Evolutionary conservation across 2,888 invertebrate species (phyloP).

Genomic region (Beris chalybata): DNA sequence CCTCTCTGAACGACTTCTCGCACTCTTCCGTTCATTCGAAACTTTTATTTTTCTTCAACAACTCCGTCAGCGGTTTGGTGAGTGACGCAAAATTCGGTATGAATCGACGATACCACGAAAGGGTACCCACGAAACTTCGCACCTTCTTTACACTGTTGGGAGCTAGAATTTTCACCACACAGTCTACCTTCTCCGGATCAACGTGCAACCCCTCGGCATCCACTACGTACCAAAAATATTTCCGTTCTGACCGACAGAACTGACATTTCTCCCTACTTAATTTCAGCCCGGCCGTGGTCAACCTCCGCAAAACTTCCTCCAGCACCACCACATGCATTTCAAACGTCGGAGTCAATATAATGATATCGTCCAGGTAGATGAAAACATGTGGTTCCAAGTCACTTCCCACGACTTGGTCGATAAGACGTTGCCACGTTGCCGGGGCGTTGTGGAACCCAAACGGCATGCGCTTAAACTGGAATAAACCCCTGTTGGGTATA

Average conservation of each 20-base stretch:
- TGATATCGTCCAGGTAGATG: slow-evolving; percentile 30
- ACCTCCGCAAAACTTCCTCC: slow-evolving; percentile 6
- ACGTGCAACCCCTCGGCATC: slow-evolving; percentile 4
- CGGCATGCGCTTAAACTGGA: slow-evolving; percentile 10
- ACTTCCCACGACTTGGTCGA: neutral
- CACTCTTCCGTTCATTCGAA: slow-evolving; percentile 6
- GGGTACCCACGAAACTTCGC: slow-evolving; percentile 16
- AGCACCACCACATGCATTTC: slow-evolving; percentile 12
- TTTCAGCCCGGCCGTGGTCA: neutral
- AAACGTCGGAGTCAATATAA: slow-evolving; percentile 12
- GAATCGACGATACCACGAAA: slow-evolving; percentile 25
- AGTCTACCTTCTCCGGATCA: slow-evolving; percentile 19
- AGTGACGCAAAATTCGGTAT: slow-evolving; percentile 8
- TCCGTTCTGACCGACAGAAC: slow-evolving; percentile 1
- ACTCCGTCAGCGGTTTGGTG: neutral
- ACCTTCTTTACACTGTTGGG: neutral
- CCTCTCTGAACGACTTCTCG: neutral
- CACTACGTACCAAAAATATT: slow-evolving; percentile 26
- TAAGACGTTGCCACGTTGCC: slow-evolving; percentile 4
- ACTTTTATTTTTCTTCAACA: slow-evolving; percentile 4
- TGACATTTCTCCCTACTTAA: slow-evolving; percentile 16
- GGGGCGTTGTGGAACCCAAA: slow-evolving; percentile 31
- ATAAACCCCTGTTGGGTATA: neutral
- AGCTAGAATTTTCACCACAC: neutral
- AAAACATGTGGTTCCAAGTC: slow-evolving; percentile 35